These are phyloP conservation scores for Tridacna crocea DNA, from an alignment of 2,888 invertebrate genomes.

Conservation along the genomic window DNA sequence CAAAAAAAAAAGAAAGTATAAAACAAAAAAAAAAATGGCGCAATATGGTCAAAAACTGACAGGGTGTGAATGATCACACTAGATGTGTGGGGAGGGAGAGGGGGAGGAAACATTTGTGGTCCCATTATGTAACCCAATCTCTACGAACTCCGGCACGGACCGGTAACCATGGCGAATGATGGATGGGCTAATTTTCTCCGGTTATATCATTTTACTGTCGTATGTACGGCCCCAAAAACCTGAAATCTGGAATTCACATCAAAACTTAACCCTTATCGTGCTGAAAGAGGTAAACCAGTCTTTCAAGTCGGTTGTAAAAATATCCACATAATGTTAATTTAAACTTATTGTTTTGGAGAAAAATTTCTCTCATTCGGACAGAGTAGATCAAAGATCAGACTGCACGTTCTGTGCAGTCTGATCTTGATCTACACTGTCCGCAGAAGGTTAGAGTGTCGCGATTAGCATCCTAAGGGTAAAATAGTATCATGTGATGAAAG, in stretches of 20 bases:
- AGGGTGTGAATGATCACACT: background rate
- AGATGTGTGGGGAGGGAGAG: background rate
- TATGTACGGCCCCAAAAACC: background rate
- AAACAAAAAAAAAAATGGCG: too few relatives aligned
- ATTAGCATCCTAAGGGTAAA: too few relatives aligned
- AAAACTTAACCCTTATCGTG: constrained; percentile 6
- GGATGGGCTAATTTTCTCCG: constrained; percentile 40
- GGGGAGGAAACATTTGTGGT: constrained; percentile 18
- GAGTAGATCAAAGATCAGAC: too few relatives aligned
- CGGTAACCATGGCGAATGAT: constrained; percentile 36
- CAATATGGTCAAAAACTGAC: background rate
- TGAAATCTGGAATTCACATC: constrained; percentile 10
- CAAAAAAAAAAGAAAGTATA: too few relatives aligned
- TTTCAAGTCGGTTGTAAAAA: too few relatives aligned
- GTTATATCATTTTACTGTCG: constrained; percentile 48
- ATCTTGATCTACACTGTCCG: too few relatives aligned
- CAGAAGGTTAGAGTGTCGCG: too few relatives aligned
- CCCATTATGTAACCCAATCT: constrained; percentile 39
- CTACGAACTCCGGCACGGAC: constrained; percentile 20
- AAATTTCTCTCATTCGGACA: too few relatives aligned
- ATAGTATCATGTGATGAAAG: constrained; percentile 12
- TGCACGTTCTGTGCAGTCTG: too few relatives aligned
- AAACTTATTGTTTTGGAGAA: too few relatives aligned
- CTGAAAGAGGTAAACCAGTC: too few relatives aligned
- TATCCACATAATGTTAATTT: too few relatives aligned